Conservation (phyloP, 2,888 invertebrate species). For the Cephus rjabovi region DNA sequence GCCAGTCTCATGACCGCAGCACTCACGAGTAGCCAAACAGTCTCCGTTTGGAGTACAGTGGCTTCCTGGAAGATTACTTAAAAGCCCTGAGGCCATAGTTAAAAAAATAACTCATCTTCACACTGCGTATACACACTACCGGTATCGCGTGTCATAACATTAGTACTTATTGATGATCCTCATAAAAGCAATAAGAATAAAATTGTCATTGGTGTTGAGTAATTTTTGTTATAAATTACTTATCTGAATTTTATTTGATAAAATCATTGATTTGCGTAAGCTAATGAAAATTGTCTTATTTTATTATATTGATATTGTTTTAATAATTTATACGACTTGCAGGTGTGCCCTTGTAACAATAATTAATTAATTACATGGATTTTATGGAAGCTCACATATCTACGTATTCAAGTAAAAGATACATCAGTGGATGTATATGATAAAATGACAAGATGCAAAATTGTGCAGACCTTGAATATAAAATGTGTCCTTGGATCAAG, state of each 20-base stretch:
- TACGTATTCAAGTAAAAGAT: background rate
- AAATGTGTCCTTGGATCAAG: background rate
- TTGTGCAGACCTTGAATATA: background rate
- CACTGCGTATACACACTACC: background rate
- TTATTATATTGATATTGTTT: background rate
- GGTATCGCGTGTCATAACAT: background rate
- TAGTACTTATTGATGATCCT: background rate
- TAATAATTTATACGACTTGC: background rate
- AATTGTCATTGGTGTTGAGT: background rate
- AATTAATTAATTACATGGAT: background rate
- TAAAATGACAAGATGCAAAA: background rate
- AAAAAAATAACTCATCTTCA: background rate
- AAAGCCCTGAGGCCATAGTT: background rate
- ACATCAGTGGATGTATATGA: background rate
- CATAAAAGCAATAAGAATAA: background rate
- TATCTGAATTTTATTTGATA: background rate
- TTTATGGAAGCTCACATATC: background rate
- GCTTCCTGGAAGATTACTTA: background rate
- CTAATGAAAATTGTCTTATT: background rate
- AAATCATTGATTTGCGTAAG: background rate
- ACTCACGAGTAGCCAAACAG: background rate
- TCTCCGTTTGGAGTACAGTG: background rate
- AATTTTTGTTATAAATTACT: background rate
- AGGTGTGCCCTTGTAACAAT: background rate
- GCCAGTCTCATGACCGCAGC: conserved; percentile 38